Evolutionary conservation across 1,140 invertebrate species (phyloP).

Genomic region (Hylaeus anthracinus): DNA sequence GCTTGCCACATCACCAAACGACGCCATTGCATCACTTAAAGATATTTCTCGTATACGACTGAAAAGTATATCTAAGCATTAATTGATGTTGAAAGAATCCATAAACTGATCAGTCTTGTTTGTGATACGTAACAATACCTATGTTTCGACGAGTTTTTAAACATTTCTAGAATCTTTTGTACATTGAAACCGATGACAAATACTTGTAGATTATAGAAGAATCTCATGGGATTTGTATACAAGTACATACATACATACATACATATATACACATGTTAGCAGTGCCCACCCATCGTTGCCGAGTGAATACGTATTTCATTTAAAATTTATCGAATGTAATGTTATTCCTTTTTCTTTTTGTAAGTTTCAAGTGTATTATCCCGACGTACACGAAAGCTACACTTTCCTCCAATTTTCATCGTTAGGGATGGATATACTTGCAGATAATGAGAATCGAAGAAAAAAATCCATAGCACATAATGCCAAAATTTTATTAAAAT

Average conservation of each 20-base stretch:
- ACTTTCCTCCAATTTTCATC: too few species aligned
- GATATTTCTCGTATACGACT: slow-evolving; percentile 26
- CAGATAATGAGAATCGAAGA: background rate
- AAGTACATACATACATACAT: too few species aligned
- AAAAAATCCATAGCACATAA: background rate
- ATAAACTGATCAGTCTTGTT: background rate
- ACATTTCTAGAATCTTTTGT: background rate
- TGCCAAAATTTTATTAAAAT: background rate
- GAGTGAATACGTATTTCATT: too few species aligned
- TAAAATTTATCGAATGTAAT: too few species aligned
- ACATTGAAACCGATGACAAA: background rate
- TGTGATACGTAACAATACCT: background rate
- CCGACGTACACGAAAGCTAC: too few species aligned
- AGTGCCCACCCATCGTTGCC: too few species aligned
- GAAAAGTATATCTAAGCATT: slow-evolving; percentile 21
- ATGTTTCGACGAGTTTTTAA: slow-evolving; percentile 4
- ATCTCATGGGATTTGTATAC: background rate
- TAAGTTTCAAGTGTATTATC: too few species aligned
- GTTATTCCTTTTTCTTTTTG: too few species aligned
- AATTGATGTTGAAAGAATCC: slow-evolving; percentile 5
- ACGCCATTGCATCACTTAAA: slow-evolving; percentile 70
- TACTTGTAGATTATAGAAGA: background rate
- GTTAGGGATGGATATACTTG: too few species aligned
- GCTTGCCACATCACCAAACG: slow-evolving; percentile 74
- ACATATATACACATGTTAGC: too few species aligned